Evolutionary conservation across 2,888 invertebrate genomes (phyloP), one percentile per base, ranked within the genome.

Genomic region (Eupithecia pulchellata): DNA sequence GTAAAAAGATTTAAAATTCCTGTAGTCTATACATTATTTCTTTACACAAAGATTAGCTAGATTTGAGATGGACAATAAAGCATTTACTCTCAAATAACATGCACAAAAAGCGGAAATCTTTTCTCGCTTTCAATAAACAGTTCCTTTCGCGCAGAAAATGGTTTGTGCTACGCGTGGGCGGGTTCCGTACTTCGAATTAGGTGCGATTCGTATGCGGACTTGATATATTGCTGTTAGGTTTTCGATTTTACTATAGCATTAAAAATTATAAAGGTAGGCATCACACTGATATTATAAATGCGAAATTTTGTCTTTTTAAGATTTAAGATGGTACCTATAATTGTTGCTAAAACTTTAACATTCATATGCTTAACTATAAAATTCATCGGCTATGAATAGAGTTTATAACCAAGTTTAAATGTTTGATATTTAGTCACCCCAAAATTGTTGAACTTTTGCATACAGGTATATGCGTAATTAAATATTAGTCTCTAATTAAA

Each of bases 111-210:
- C 39, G 52, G 65, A 72, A 71, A 77, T 78, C 75, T 81, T 86
- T 85, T 85, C 86, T 87, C 85, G 89, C 85, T 88, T 91, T 88
- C 91, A 91, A 91, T 91, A 64, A 86, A 85, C 86, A 84, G 87
- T 84, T 89, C 85, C 52, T 20, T 83, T 91, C 87, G 89, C 86
- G 91, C 91, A 91, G 91, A 91, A 91, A 92, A 91, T 91, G 85
- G 86, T 81, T 74, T 82, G 83, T 78, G 82, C 81, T 82, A 85
- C 86, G 89, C 87, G 86, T 86, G 89, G 87, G 83, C 78, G 84
- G 9, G 57, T 81, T 78, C 73, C 74, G 55, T 66, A 72, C 77
- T 68, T 68, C n/a, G 71, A 71, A 70, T 76, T 74, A 74, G 73
- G 71, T 71, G 55, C 68, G 62, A 74, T 75, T 72, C 65, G 69